Conservation (phyloP, 2,888 invertebrate genomes). For the Sicus ferrugineus region DNA sequence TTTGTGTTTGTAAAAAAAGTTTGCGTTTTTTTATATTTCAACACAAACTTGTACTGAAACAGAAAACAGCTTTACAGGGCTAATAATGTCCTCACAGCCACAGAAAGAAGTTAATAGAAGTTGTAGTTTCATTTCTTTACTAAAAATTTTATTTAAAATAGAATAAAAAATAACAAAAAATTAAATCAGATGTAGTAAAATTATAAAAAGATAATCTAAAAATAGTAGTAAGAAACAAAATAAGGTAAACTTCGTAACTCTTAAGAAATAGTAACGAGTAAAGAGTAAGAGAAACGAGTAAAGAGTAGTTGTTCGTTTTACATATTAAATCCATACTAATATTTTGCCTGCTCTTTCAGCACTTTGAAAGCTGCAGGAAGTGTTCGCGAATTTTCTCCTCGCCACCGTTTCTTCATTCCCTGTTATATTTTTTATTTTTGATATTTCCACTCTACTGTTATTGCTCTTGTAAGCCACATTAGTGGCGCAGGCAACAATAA, state of each 20-base stretch:
- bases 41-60: neutral
- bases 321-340: no score
- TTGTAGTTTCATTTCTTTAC: neutral
- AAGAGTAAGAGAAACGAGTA: no score
- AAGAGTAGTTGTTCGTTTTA: no score
- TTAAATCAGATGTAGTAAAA: no score
- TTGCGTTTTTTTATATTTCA: neutral
- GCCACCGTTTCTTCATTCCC: neutral
- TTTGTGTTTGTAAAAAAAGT: neutral
- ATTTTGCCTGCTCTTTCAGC: no score
- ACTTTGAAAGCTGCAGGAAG: neutral
- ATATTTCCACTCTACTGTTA: slow-evolving; percentile 6
- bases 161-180: no score
- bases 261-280: no score
- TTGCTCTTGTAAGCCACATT: slow-evolving; percentile 10
- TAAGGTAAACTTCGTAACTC: no score
- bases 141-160: no score
- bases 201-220: no score
- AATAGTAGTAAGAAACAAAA: no score
- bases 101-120: neutral
- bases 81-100: neutral
- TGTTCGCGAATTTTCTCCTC: no score
- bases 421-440: neutral
- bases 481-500: neutral
- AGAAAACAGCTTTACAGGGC: neutral